Base-by-base conservation (phyloP, 2,888 invertebrate genomes). In the Chrysina gloriosa region DNA sequence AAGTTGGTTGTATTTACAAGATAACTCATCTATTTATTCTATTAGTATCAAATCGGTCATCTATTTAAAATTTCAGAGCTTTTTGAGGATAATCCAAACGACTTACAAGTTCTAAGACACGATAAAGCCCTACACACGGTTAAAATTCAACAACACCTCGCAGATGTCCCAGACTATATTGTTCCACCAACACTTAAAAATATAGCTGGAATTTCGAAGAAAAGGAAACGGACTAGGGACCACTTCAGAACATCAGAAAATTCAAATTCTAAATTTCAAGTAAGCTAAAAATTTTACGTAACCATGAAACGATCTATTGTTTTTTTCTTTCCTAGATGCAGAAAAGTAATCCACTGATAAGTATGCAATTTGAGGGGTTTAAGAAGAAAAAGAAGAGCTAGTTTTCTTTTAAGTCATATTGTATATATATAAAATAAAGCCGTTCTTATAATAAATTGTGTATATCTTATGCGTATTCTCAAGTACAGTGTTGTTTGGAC, bases 141-240 rank as follows among this genome's bases (percentile, higher is more conserved):
- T 0, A 89, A 90, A 79, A 84, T 92, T 5, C 95, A 96, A 79
- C 87, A 90, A 0, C 97, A 97, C 82, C 83, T 98, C 70, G 88
- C 93, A 23, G 91, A 97, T 81, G 94, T 98, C 0, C 98, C 98
- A 0, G 96, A 96, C 63, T 98, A 98, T 80, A 90, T 96, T 73
- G 86, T 96, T 0, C 96, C 96, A 0, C 87, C 89, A 0, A 90
- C 93, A 0, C 82, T 96, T 52, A 90, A 93, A 78, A 87, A 86
- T 69, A 84, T 92, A 14, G 86, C 89, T 3, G 85, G 86, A 1
- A 86, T 87, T 21, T 80, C 75, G 11, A 79, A 68, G 63, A 77
- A 74, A 68, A 70, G 67, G 11, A 79, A 79, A 31, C 50, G 79
- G 31, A 81, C 79, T 63, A 64, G 77, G 21, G 76, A 78, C 23